Evolutionary conservation across 2,113 vertebrate species (phyloP).

Genomic region (Osmerus mordax): DNA sequence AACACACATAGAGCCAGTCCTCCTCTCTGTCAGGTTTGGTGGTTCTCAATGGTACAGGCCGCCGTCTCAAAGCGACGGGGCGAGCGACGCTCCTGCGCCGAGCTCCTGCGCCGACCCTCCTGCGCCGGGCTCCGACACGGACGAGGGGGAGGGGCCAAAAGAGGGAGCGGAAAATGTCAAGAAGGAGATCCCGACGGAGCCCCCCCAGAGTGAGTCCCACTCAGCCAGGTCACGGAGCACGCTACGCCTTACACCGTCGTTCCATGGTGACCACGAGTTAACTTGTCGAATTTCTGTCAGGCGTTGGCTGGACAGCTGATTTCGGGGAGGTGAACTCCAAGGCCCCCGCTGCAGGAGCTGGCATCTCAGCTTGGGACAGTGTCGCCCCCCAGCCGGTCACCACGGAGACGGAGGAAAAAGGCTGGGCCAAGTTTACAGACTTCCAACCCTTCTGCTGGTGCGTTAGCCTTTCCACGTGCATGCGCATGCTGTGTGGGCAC

Average conservation of each 20-base stretch:
- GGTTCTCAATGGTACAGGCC: conserved; percentile 70
- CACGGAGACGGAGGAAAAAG: conserved; percentile 77
- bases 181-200: conserved; percentile 33
- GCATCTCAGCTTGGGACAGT: conserved; percentile 76
- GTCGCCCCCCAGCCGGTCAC: conserved; percentile 51
- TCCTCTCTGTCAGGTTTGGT: conserved; percentile 77
- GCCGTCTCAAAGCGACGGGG: conserved; percentile 69
- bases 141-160: conserved; percentile 56
- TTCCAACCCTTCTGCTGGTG: conserved; percentile 96
- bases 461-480: conserved; percentile 32
- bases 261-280: no score
- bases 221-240: neutral
- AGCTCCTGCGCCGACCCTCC: conserved; percentile 39
- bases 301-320: conserved; percentile 76
- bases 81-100: conserved; percentile 52
- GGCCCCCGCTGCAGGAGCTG: conserved; percentile 55
- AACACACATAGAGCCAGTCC: neutral
- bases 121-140: conserved; percentile 61
- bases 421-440: conserved; percentile 90
- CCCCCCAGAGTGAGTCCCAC: conserved; percentile 48
- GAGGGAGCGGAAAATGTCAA: conserved; percentile 56
- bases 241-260: neutral
- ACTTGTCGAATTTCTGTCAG: conserved; percentile 49
- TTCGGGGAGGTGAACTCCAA: conserved; percentile 77
- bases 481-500: neutral